Evolutionary conservation across 2,113 vertebrate species (phyloP).

Genomic region (Alligator sinensis): DNA sequence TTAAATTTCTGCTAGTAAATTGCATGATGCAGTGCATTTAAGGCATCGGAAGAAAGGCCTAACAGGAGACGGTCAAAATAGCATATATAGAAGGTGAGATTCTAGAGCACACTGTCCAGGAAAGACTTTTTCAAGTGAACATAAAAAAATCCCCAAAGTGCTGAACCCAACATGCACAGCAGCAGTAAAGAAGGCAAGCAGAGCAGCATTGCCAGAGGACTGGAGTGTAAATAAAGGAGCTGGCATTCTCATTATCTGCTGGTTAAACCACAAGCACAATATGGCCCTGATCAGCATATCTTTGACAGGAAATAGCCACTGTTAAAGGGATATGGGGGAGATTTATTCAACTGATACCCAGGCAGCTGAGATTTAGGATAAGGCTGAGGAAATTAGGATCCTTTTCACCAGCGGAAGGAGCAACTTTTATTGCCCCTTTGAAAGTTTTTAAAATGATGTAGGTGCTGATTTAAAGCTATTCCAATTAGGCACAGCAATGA

Average conservation of each 20-base stretch:
- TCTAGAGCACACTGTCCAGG: not conserved
- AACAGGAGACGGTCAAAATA: not conserved
- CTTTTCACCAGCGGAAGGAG: slow-evolving; percentile 26
- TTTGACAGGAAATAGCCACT: slow-evolving; percentile 49
- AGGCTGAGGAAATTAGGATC: not conserved
- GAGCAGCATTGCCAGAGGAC: not conserved
- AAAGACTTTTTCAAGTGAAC: slow-evolving; percentile 58
- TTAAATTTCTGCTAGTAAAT: slow-evolving; percentile 46
- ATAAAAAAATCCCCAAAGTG: slow-evolving; percentile 49
- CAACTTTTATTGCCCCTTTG: slow-evolving; percentile 50
- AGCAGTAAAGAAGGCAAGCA: slow-evolving; percentile 21
- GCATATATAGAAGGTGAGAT: not conserved
- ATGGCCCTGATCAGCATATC: slow-evolving; percentile 47
- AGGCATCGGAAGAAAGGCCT: not conserved
- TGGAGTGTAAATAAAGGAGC: slow-evolving; percentile 33
- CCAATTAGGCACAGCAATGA: slow-evolving; percentile 12
- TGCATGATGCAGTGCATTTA: not conserved
- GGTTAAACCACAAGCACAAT: not conserved
- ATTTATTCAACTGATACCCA: slow-evolving; percentile 51
- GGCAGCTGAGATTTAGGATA: slow-evolving; percentile 55
- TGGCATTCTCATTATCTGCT: slow-evolving; percentile 16
- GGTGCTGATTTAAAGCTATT: not conserved
- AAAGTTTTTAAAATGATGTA: slow-evolving; percentile 24
- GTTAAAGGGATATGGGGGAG: slow-evolving; percentile 39
- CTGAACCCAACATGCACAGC: slow-evolving; percentile 18